These are phyloP conservation scores for Oreochromis tanganicae DNA, from an alignment of 2,113 vertebrate genomes.

Conservation along the genomic window DNA sequence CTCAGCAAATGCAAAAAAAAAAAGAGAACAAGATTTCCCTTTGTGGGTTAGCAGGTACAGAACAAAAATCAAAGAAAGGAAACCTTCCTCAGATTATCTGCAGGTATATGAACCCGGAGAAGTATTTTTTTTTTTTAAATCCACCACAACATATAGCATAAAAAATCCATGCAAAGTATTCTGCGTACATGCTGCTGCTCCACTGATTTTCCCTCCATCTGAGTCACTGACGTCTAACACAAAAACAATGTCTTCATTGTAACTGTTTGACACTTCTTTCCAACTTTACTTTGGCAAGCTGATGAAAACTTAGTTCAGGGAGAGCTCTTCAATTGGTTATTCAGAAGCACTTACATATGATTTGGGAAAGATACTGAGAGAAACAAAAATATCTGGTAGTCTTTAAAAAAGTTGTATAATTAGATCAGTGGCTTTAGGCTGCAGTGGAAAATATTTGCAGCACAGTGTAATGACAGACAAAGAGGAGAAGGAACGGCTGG, in stretches of 20 bases:
- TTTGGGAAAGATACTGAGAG: conserved; percentile 4
- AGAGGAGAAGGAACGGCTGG: conserved; percentile 20
- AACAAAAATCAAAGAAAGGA: neutral
- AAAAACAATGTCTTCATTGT: neutral
- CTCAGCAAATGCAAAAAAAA: neutral
- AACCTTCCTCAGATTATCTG: neutral
- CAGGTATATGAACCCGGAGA: neutral
- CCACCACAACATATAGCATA: neutral
- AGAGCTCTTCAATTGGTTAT: conserved; percentile 13
- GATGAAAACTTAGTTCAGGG: conserved; percentile 1
- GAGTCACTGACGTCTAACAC: neutral
- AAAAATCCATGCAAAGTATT: neutral
- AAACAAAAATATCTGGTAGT: conserved; percentile 58
- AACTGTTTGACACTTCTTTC: neutral
- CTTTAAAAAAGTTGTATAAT: conserved; percentile 59
- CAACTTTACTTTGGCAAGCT: neutral
- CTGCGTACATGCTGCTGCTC: neutral
- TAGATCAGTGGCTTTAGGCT: conserved; percentile 50
- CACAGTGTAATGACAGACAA: conserved; percentile 46
- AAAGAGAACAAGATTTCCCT: neutral
- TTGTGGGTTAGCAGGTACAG: neutral
- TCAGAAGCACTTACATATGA: neutral
- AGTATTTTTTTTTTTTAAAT: neutral
- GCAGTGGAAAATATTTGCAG: conserved; percentile 57
- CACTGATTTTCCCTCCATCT: neutral